phyloP scores from a whole-genome alignment of 2,113 vertebrate genomes.

The Shinisaurus crocodilurus region DNA sequence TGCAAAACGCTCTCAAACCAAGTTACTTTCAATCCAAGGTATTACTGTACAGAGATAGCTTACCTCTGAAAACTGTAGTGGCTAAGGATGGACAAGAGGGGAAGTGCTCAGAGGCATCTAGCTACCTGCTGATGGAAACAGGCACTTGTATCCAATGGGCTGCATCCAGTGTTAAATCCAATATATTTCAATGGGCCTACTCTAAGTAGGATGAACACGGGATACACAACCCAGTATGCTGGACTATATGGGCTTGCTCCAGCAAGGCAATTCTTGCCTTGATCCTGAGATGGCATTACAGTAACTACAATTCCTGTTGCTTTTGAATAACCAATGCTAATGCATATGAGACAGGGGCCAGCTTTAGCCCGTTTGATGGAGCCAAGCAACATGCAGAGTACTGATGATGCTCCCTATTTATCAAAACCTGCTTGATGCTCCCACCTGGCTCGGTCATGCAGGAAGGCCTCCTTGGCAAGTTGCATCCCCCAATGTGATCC shows the following conservation, averaged over 20 bases:
- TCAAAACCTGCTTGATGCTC: neutral
- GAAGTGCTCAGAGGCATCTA: neutral
- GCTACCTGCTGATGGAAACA: too few species aligned
- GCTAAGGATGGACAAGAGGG: neutral
- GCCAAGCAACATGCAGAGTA: neutral
- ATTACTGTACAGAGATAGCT: too few species aligned
- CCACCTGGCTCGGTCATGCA: neutral
- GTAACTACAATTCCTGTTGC: neutral
- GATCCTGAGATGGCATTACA: neutral
- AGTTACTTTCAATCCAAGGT: too few species aligned
- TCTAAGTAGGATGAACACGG: neutral
- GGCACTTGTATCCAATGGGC: too few species aligned
- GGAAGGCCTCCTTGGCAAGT: neutral
- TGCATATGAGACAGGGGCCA: neutral
- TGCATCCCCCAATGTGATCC: neutral
- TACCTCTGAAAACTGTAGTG: neutral
- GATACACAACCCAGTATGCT: too few species aligned
- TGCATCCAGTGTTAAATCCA: neutral
- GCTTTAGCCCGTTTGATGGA: neutral
- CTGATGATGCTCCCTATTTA: neutral
- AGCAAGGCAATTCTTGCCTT: too few species aligned
- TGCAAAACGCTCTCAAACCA: too few species aligned
- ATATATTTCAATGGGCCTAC: neutral
- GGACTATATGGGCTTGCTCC: too few species aligned
- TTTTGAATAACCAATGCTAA: neutral